Evolutionary conservation across 2,113 vertebrate species (phyloP).

Genomic region (Saguinus imperator): DNA sequence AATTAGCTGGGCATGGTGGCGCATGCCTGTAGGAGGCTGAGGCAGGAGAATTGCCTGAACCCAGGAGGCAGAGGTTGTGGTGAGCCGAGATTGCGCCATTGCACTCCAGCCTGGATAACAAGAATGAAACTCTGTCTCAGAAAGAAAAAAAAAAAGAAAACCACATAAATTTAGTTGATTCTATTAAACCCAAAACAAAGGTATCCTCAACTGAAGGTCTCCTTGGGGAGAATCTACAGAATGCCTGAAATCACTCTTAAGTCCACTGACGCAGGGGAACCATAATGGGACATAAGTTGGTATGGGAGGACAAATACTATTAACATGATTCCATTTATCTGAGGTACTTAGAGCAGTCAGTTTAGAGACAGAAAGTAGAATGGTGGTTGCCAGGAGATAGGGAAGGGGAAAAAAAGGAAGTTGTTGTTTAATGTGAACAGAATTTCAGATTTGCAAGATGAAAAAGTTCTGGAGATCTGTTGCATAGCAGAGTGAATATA

Average conservation of each 20-base stretch:
- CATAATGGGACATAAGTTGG: neutral
- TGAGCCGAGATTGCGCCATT: too few species aligned
- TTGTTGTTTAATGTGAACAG: neutral
- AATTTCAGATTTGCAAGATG: neutral
- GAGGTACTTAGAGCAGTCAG: neutral
- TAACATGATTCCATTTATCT: neutral
- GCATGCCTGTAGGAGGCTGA: too few species aligned
- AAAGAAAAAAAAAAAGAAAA: neutral
- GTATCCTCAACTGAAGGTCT: neutral
- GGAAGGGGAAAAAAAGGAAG: neutral
- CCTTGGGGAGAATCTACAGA: neutral
- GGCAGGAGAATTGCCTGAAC: too few species aligned
- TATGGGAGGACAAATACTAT: neutral
- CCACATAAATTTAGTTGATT: neutral
- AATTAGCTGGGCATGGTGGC: too few species aligned
- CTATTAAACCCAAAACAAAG: neutral
- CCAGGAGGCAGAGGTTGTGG: too few species aligned
- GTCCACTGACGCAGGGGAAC: neutral
- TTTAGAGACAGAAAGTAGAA: conserved; percentile 5
- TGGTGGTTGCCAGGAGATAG: neutral
- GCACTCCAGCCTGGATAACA: too few species aligned
- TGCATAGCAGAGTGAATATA: neutral
- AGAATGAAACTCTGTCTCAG: too few species aligned
- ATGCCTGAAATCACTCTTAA: neutral
- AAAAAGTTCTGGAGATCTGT: neutral